Evolutionary conservation across 2,113 vertebrate genomes (phyloP).

Genomic region (Strix aluco): DNA sequence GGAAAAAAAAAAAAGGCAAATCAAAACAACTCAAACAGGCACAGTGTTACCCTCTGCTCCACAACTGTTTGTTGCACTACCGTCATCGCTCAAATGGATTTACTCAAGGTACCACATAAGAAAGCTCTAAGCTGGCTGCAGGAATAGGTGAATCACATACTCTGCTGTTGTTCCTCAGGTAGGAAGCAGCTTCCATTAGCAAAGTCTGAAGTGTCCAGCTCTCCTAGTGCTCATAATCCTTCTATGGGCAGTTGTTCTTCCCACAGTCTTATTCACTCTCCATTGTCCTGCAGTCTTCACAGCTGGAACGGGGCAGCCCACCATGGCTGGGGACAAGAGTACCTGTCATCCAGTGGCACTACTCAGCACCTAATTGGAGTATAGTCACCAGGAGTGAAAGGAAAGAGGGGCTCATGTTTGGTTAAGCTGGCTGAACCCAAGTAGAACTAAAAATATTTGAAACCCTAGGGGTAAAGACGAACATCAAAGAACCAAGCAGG

Average conservation of each 20-base stretch:
- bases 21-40: neutral
- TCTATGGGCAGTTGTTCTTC: neutral
- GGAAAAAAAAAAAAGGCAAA: neutral
- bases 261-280: neutral
- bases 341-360: neutral
- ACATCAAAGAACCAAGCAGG: neutral
- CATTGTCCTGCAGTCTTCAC: neutral
- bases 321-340: accelerated
- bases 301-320: neutral
- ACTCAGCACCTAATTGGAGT: neutral
- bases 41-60: neutral
- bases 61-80: neutral
- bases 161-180: neutral
- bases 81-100: neutral
- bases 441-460: neutral
- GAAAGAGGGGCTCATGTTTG: neutral
- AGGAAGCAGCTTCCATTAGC: neutral
- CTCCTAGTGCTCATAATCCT: neutral
- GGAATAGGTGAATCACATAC: neutral
- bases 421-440: neutral
- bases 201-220: neutral
- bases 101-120: neutral
- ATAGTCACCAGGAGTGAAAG: neutral
- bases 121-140: neutral
- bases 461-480: neutral